Conservation (phyloP, 2,797 vertebrate species). For the Manis javanica region DNA sequence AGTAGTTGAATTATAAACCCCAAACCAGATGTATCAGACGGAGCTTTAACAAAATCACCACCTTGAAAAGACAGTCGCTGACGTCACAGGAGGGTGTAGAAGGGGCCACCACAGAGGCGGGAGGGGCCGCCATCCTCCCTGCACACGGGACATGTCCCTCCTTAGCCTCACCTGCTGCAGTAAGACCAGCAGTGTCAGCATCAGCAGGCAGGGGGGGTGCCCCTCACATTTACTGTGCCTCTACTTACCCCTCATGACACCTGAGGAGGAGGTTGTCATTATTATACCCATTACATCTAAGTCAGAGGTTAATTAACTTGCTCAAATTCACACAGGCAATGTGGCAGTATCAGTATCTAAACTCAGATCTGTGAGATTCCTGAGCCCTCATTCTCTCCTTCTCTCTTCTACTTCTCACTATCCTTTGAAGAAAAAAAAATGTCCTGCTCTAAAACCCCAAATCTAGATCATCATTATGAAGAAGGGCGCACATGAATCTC, state of each 20-base stretch:
- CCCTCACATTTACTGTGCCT: not conserved
- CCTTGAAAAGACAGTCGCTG: not conserved
- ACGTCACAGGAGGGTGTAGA: not conserved
- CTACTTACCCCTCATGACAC: not conserved
- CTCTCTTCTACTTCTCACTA: not conserved
- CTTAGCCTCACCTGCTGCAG: not conserved
- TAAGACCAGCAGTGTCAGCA: not conserved
- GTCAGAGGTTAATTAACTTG: not conserved
- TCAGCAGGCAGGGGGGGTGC: too few relatives aligned
- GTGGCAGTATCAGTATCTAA: not conserved
- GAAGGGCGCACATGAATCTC: not conserved
- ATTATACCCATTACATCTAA: too few relatives aligned
- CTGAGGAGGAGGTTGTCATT: too few relatives aligned
- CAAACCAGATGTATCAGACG: not conserved
- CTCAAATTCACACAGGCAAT: not conserved
- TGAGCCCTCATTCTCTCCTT: not conserved
- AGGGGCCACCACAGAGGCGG: not conserved
- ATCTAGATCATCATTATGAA: not conserved
- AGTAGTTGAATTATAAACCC: not conserved
- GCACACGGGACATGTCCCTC: not conserved
- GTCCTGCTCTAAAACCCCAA: not conserved
- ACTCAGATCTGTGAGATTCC: not conserved
- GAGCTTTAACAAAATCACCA: not conserved
- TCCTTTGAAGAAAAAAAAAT: not conserved
- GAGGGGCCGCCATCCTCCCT: too few relatives aligned